phyloP scores from a whole-genome alignment of 2,797 vertebrate species.

The Corythornis leucogaster region DNA sequence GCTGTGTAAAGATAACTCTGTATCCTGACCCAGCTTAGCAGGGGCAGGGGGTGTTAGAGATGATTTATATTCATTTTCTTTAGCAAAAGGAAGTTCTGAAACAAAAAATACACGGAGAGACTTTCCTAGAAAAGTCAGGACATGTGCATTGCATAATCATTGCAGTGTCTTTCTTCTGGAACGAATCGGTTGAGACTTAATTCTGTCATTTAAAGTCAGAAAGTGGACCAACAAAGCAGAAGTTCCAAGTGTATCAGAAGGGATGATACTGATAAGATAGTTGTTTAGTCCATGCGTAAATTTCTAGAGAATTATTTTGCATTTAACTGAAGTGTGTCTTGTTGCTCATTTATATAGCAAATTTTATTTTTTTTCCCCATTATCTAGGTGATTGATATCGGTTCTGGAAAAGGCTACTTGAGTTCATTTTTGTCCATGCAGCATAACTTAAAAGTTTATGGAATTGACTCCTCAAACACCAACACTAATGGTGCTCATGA shows the following conservation, averaged over 20 bases:
- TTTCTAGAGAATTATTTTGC: neutral
- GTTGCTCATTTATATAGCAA: neutral
- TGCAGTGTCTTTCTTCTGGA: neutral
- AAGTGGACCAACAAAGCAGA: neutral
- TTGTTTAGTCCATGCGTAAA: neutral
- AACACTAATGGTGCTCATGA: conserved; percentile 93
- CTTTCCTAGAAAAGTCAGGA: neutral
- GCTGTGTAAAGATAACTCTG: neutral
- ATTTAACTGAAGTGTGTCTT: neutral
- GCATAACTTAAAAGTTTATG: conserved; percentile 91
- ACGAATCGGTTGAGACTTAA: neutral
- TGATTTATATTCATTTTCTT: neutral
- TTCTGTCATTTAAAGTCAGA: conserved; percentile 23
- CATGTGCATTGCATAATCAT: neutral
- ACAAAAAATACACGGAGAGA: neutral
- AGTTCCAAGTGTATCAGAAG: neutral
- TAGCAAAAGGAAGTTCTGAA: neutral
- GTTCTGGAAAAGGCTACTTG: conserved; percentile 97
- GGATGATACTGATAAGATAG: neutral
- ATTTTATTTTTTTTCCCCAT: neutral
- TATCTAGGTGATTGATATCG: conserved; percentile 92
- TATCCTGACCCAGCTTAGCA: neutral
- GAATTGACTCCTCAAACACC: conserved; percentile 92
- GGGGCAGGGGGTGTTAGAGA: neutral
- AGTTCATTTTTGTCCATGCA: conserved; percentile 94